These are phyloP conservation scores for Pteromalus puparum DNA, from an alignment of 1,140 invertebrate genomes.

Conservation along the genomic window DNA sequence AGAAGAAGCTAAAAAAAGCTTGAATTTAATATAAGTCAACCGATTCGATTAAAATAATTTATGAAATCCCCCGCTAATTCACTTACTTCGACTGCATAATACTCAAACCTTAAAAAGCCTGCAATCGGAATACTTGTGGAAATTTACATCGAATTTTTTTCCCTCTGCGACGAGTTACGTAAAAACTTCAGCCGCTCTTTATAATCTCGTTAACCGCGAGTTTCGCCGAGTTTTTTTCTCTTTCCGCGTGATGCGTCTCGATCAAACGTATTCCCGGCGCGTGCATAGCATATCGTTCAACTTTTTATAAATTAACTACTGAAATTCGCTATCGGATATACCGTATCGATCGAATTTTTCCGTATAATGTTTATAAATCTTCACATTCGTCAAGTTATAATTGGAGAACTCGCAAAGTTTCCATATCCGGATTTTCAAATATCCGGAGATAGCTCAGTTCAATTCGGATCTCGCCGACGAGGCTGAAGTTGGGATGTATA, in stretches of 20 bases:
- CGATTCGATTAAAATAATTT: conserved; percentile 11
- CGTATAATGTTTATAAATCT: not conserved
- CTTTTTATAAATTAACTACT: no score
- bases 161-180: conserved; percentile 15
- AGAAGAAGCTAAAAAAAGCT: no score
- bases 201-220: conserved; percentile 39
- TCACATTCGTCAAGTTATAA: not conserved
- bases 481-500: not conserved
- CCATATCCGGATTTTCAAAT: conserved; percentile 1
- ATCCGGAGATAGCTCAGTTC: not conserved
- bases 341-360: no score
- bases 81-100: conserved; percentile 24
- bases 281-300: not conserved
- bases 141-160: conserved; percentile 26
- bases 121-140: conserved; percentile 20
- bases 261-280: no score
- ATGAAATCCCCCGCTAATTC: conserved; percentile 12
- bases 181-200: conserved; percentile 24
- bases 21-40: not conserved
- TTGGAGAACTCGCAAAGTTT: not conserved
- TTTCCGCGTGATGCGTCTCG: not conserved
- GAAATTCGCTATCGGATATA: no score
- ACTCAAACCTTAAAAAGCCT: conserved; percentile 39
- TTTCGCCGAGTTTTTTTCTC: not conserved
- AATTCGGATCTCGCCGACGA: not conserved